Evolutionary conservation across 2,797 vertebrate species (phyloP).

Genomic region (Notoglanidium macrostoma): DNA sequence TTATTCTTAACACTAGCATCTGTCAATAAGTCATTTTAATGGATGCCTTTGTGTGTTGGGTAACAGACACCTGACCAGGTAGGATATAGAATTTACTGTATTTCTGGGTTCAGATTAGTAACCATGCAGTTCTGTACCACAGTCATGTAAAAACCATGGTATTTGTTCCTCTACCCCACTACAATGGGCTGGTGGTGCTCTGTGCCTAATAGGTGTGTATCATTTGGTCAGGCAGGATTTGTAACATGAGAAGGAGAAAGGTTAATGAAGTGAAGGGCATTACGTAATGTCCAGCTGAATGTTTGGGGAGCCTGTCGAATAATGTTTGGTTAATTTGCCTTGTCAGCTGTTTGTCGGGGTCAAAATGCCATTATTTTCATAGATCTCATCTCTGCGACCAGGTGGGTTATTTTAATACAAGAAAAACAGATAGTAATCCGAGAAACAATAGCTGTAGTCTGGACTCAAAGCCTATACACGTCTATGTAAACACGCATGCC

Average conservation of each 20-base stretch:
- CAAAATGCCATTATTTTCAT: neutral
- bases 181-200: neutral
- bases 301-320: neutral
- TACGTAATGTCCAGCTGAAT: slow-evolving; percentile 20
- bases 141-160: neutral
- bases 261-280: slow-evolving; percentile 26
- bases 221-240: slow-evolving; percentile 14
- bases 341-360: slow-evolving; percentile 9
- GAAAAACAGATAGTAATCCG: neutral
- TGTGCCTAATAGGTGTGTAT: neutral
- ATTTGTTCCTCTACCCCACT: neutral
- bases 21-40: neutral
- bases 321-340: neutral
- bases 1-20: neutral
- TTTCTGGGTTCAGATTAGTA: neutral
- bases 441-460: neutral
- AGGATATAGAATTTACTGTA: too few species aligned
- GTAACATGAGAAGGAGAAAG: slow-evolving; percentile 18
- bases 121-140: neutral
- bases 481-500: neutral
- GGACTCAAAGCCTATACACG: neutral
- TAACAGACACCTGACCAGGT: neutral
- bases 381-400: neutral
- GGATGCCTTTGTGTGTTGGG: neutral
- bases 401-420: neutral